Percentiles rank a stretch among this genome's conserved stretches.
Conservation (phyloP, 1,140 invertebrate species). For the Temnothorax curvispinosus region DNA sequence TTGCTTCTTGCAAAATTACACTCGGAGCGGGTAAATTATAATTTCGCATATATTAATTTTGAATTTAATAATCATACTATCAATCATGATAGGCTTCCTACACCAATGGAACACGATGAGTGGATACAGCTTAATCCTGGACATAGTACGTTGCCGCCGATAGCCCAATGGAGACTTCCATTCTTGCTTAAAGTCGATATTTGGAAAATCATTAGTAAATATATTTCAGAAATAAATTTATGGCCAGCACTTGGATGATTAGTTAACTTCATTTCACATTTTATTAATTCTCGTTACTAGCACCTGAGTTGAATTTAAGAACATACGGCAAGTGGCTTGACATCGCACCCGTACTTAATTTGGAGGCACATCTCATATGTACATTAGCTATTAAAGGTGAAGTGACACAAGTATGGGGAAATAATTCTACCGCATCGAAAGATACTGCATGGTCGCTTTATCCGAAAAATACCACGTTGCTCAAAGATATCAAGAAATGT, state of each 20-base stretch:
- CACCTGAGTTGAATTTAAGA: conserved; percentile 83
- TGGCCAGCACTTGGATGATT: background rate
- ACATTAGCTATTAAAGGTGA: conserved; percentile 81
- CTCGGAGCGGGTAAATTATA: conserved; percentile 71
- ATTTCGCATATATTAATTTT: conserved; percentile 8
- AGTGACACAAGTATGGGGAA: conserved; percentile 70
- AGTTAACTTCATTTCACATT: conserved; percentile 25
- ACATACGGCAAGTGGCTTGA: conserved; percentile 84
- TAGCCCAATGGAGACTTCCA: conserved; percentile 83
- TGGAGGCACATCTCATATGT: conserved; percentile 82
- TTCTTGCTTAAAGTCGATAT: conserved; percentile 77
- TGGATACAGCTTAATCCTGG: conserved; percentile 80
- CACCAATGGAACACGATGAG: conserved; percentile 78
- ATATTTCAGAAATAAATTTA: conserved; percentile 40
- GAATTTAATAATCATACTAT: background rate
- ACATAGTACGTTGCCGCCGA: conserved; percentile 78
- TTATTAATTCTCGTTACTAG: conserved; percentile 68
- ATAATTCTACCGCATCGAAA: conserved; percentile 53
- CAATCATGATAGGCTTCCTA: conserved; percentile 72
- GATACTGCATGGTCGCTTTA: conserved; percentile 75
- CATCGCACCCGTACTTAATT: conserved; percentile 78
- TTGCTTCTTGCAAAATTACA: conserved; percentile 79
- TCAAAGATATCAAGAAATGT: conserved; percentile 82
- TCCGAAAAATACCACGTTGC: conserved; percentile 74
- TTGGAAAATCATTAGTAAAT: conserved; percentile 79